These are phyloP conservation scores for Temnothorax nylanderi DNA, from an alignment of 1,140 invertebrate species.

Conservation along the genomic window DNA sequence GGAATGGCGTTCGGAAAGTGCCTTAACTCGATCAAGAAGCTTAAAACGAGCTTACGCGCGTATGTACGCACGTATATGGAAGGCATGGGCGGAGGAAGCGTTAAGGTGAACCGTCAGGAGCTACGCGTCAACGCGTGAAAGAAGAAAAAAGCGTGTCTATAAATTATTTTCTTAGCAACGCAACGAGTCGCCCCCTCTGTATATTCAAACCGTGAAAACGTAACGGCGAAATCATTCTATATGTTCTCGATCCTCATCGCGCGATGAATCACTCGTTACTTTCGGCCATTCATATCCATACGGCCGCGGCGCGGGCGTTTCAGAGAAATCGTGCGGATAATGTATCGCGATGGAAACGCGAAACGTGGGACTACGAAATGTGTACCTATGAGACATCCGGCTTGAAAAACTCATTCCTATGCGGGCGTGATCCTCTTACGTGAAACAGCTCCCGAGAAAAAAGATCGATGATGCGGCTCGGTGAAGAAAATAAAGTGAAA, in stretches of 20 bases:
- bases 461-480: neutral
- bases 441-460: neutral
- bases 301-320: neutral
- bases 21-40: slow-evolving; percentile 72
- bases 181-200: neutral
- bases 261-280: slow-evolving; percentile 40
- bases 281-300: slow-evolving; percentile 35
- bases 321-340: slow-evolving; percentile 17
- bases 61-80: neutral
- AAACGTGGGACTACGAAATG: neutral
- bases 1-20: slow-evolving; percentile 72
- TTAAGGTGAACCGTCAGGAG: neutral
- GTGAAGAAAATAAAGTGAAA: neutral
- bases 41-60: slow-evolving; percentile 37
- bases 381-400: neutral
- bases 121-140: neutral
- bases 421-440: neutral
- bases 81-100: no score
- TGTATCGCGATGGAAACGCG: neutral
- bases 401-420: neutral
- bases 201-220: neutral
- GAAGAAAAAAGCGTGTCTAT: neutral
- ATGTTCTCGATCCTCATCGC: neutral
- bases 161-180: slow-evolving; percentile 14
- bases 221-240: neutral